These are phyloP conservation scores for Nestor notabilis DNA, from an alignment of 2,113 vertebrate species.

Conservation along the genomic window DNA sequence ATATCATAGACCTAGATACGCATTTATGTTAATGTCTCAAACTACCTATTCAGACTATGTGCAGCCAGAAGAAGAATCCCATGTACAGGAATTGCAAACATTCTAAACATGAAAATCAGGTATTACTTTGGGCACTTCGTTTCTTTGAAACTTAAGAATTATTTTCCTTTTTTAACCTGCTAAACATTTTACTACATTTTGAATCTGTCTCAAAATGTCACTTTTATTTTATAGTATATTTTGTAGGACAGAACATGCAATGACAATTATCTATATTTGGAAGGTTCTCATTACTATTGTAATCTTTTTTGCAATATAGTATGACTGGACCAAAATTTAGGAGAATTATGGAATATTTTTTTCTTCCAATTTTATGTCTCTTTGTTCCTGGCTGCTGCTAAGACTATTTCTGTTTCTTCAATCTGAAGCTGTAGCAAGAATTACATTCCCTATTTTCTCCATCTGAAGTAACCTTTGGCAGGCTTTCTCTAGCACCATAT, in stretches of 20 bases:
- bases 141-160: neutral
- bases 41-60: neutral
- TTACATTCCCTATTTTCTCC: neutral
- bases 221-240: neutral
- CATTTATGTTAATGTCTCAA: neutral
- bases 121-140: neutral
- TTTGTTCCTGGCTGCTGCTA: constrained; percentile 13
- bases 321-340: constrained; percentile 7
- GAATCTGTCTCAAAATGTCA: neutral
- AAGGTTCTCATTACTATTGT: neutral
- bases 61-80: neutral
- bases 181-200: neutral
- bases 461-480: constrained; percentile 42
- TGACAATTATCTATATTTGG: neutral
- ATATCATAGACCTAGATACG: neutral
- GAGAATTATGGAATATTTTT: constrained; percentile 1
- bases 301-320: neutral
- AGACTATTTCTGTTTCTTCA: constrained; percentile 47
- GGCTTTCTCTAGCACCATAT: neutral
- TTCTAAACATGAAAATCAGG: neutral
- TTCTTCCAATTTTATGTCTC: neutral
- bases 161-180: neutral
- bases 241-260: neutral
- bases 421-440: constrained; percentile 19
- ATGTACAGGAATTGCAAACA: neutral